phyloP scores from a whole-genome alignment of 2,797 vertebrate genomes.

The Malacoctenus gilli region DNA sequence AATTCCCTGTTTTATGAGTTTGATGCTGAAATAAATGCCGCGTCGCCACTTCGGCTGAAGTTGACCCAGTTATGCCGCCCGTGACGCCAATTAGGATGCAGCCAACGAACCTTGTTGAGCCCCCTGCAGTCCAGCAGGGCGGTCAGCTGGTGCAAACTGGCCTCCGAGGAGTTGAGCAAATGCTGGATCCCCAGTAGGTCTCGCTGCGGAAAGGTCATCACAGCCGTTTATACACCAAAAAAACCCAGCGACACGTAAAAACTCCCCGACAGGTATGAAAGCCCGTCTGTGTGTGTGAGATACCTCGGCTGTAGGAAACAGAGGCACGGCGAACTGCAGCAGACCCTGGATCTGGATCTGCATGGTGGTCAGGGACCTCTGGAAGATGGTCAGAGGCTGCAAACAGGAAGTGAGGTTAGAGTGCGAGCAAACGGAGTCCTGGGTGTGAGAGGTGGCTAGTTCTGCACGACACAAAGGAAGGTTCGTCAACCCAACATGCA shows the following conservation, averaged over 20 bases:
- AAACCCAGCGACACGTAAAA: no score
- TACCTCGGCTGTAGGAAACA: conserved; percentile 93
- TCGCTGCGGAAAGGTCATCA: conserved; percentile 77
- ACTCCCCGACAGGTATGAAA: no score
- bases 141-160: conserved; percentile 92
- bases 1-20: no score
- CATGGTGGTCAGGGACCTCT: conserved; percentile 94
- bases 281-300: not conserved
- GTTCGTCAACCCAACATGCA: no score
- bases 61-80: no score
- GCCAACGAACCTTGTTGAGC: conserved; percentile 90
- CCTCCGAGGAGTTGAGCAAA: conserved; percentile 91
- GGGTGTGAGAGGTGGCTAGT: no score
- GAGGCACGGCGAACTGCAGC: conserved; percentile 88
- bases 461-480: no score
- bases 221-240: conserved; percentile 17
- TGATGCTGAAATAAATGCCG: no score
- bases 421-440: no score
- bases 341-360: conserved; percentile 91
- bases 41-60: no score
- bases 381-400: conserved; percentile 90
- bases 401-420: conserved; percentile 38
- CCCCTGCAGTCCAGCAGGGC: conserved; percentile 95
- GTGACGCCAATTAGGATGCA: conserved; percentile 40
- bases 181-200: conserved; percentile 89